Evolutionary conservation across 2,797 vertebrate genomes (phyloP), one percentile per base, ranked within the genome.

Genomic region (Lacerta viridis): DNA sequence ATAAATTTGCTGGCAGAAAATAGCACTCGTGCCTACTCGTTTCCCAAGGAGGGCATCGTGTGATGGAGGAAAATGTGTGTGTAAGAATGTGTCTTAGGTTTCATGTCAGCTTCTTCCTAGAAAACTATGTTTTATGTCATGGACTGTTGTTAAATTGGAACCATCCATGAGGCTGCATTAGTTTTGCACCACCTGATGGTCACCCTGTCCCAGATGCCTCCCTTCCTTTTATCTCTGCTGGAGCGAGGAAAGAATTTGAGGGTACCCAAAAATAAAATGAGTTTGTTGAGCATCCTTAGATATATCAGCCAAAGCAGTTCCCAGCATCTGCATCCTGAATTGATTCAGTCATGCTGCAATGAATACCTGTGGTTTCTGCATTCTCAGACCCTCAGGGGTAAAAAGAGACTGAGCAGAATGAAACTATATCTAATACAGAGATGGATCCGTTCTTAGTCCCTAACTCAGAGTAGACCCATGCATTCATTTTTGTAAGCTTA

Each of bases 21-120:
- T 88, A 92, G 64, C 61, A 55, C 90, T 91, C 90, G 88, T 94
- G 88, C 79, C 89, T 93, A 78, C 83, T 85, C 86, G 39, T n/a
- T 87, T 80, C 86, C 85, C 36, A 74, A n/a, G 87, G 23, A 1
- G 86, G 79, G 78, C 88, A 71, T 0, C 11, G 69, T 15, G 69
- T 2, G 84, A 91, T 80, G 86, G 90, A 87, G 76, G 77, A 83
- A 88, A 50, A 85, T 0, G 64, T 46, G 36, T 84, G 74, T 87
- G 75, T 39, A 39, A 87, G 92, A 90, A 36, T 0, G 76, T 76
- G 83, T 93, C 87, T 92, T 69, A 41, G 13, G 50, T 92, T 92
- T 88, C 90, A 91, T 92, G 92, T 87, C 89, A 74, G 69, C 91
- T 90, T 89, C 90, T 93, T 92, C 59, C 89, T 80, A 46, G 39